Conservation (phyloP, 1,140 invertebrate species). For the Conopomorpha cramerella region DNA sequence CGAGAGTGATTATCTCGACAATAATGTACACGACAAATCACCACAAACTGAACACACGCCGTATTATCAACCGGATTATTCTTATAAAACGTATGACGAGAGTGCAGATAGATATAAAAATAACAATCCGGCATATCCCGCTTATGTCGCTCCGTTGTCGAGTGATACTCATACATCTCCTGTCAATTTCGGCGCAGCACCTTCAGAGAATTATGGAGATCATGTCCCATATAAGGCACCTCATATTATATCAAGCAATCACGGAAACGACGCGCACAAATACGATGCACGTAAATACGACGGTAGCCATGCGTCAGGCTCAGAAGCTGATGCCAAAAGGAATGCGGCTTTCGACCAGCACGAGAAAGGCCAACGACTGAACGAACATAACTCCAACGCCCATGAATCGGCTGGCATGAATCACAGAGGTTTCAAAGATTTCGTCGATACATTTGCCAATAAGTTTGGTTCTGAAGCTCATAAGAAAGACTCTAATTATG, state of each 20-base stretch:
- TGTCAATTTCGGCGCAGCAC: too few species aligned
- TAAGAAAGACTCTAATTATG: slow-evolving; percentile 19
- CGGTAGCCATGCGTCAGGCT: too few species aligned
- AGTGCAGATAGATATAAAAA: not conserved
- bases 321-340: too few species aligned
- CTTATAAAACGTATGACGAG: not conserved
- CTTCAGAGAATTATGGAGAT: not conserved
- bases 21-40: slow-evolving; percentile 7
- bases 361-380: slow-evolving; percentile 10
- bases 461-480: slow-evolving; percentile 30
- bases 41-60: too few species aligned
- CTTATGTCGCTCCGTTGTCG: too few species aligned
- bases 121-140: too few species aligned
- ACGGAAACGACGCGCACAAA: too few species aligned
- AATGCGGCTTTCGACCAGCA: slow-evolving; percentile 14
- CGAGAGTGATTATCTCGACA: slow-evolving; percentile 8
- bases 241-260: too few species aligned
- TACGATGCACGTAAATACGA: too few species aligned
- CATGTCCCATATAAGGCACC: not conserved
- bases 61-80: too few species aligned
- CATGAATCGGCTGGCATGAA: slow-evolving; percentile 14
- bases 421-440: slow-evolving; percentile 28
- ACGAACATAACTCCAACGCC: slow-evolving; percentile 7
- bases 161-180: too few species aligned
- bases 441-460: slow-evolving; percentile 29